Conservation (phyloP, 2,888 invertebrate genomes). For the Falcaria lacertinaria region DNA sequence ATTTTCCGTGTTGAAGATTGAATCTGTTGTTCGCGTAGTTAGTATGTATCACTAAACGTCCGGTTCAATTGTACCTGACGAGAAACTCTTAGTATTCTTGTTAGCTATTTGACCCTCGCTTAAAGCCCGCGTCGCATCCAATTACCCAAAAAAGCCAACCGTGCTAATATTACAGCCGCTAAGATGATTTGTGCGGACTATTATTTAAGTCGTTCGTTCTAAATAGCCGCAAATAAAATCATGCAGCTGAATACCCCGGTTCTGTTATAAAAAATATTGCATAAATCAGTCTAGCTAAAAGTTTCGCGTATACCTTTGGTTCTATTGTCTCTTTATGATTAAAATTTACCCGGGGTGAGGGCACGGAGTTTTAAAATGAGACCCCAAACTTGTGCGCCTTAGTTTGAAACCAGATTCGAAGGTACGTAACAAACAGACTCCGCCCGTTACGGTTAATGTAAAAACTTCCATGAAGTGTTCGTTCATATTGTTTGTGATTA, state of each 20-base stretch:
- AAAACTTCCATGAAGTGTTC: constrained; percentile 63
- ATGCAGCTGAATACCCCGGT: constrained; percentile 20
- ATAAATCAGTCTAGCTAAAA: constrained; percentile 51
- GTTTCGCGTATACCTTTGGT: constrained; percentile 50
- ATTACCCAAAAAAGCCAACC: constrained; percentile 26
- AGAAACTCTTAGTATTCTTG: constrained; percentile 23
- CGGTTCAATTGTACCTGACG: constrained; percentile 19
- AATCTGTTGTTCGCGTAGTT: no score
- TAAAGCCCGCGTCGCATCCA: constrained; percentile 21
- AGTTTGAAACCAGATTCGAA: constrained; percentile 55
- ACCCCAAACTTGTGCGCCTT: constrained; percentile 62
- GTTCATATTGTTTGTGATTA: no score
- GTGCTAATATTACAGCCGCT: constrained; percentile 18
- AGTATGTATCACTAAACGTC: no score
- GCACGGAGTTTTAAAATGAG: constrained; percentile 62
- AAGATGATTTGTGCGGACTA: constrained; percentile 25
- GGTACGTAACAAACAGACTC: constrained; percentile 64
- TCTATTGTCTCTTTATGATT: constrained; percentile 71
- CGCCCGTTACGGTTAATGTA: constrained; percentile 61
- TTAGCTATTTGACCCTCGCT: constrained; percentile 20
- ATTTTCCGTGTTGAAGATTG: no score
- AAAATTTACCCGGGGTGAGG: constrained; percentile 55
- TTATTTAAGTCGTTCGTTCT: constrained; percentile 28
- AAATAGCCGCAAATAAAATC: constrained; percentile 30
- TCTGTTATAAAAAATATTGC: constrained; percentile 36